These are phyloP conservation scores for Enteromius mattozi DNA, from an alignment of 2,797 vertebrate genomes.

Conservation along the genomic window DNA sequence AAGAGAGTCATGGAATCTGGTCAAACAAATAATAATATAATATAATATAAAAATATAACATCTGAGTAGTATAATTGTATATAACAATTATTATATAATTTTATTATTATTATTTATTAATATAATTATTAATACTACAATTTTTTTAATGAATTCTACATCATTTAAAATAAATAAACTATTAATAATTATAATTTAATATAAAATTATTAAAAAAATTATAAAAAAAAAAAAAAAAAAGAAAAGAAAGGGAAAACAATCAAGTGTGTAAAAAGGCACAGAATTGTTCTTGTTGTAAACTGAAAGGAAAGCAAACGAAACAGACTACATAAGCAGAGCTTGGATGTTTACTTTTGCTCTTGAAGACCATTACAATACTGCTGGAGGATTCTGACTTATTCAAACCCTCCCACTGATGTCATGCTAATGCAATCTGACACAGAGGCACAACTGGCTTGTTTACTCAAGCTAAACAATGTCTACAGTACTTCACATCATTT, in stretches of 20 bases:
- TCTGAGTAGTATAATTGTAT: too few relatives aligned
- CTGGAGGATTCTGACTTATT: slow-evolving; percentile 38
- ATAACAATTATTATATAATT: background rate
- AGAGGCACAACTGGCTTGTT: slow-evolving; percentile 48
- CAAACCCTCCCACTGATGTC: slow-evolving; percentile 48
- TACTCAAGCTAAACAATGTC: slow-evolving; percentile 41
- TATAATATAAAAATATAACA: background rate
- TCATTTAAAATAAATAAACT: background rate
- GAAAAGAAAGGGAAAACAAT: background rate
- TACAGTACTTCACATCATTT: slow-evolving; percentile 40
- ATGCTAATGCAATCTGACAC: slow-evolving; percentile 50
- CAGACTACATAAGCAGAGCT: slow-evolving; percentile 22
- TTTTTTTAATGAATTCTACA: background rate
- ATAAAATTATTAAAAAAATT: background rate
- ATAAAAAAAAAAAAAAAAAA: too few relatives aligned
- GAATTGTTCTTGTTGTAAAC: slow-evolving; percentile 20
- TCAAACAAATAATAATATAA: slow-evolving; percentile 2
- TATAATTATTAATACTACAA: background rate
- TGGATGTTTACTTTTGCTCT: slow-evolving; percentile 45
- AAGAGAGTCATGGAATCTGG: background rate
- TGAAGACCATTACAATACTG: slow-evolving; percentile 38
- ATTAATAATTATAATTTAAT: background rate
- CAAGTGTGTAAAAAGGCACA: slow-evolving; percentile 7
- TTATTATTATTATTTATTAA: background rate
- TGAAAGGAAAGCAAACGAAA: slow-evolving; percentile 17